Percentiles rank a stretch among this genome's conserved stretches.
phyloP scores from a whole-genome alignment of 2,113 vertebrate genomes.

The Corythornis vintsioides region DNA sequence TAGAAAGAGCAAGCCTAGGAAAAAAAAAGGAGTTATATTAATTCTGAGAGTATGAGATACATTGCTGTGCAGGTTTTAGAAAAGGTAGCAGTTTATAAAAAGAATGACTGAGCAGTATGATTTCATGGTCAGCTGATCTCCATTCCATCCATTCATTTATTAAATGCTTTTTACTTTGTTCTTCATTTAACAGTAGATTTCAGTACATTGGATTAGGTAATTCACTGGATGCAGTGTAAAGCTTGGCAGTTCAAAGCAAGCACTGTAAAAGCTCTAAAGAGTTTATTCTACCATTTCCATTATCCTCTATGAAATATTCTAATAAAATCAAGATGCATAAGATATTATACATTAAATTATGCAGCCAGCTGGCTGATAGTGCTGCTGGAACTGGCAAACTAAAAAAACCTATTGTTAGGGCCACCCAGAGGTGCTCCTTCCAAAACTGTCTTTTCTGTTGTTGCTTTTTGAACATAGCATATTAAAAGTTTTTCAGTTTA shows the following conservation, averaged over 20 bases:
- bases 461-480: conserved; percentile 5
- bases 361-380: not conserved
- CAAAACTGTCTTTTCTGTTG: not conserved
- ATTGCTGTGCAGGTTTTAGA: not conserved
- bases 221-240: not conserved
- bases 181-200: not conserved
- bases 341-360: not conserved
- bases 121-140: not conserved
- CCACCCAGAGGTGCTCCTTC: not conserved
- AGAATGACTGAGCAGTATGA: not conserved
- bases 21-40: not conserved
- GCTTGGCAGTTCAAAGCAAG: not conserved
- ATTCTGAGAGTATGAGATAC: not conserved
- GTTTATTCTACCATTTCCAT: not conserved
- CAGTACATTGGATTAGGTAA: not conserved
- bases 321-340: not conserved
- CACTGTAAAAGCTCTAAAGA: not conserved
- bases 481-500: not conserved
- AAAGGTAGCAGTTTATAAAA: not conserved
- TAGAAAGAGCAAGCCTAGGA: not conserved
- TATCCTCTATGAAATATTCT: not conserved
- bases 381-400: not conserved
- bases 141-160: not conserved
- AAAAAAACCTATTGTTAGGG: conserved; percentile 7
- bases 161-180: conserved; percentile 2